phyloP scores from a whole-genome alignment of 2,888 invertebrate species.

The Nephrotoma flavescens region DNA sequence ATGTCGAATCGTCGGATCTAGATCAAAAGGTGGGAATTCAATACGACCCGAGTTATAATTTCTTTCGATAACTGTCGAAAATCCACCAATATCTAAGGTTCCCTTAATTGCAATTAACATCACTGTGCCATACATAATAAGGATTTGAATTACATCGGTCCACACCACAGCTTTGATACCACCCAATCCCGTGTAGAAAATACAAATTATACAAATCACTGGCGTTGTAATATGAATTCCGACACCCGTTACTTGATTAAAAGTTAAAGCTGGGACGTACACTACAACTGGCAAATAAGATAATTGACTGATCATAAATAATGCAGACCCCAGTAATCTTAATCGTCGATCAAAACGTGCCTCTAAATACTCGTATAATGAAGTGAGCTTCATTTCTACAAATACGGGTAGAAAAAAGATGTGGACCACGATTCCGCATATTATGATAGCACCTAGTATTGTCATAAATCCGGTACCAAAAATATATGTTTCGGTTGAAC shows the following conservation, averaged over 20 bases:
- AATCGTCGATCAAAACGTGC: slow-evolving; percentile 53
- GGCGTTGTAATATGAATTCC: slow-evolving; percentile 59
- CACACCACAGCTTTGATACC: slow-evolving; percentile 69
- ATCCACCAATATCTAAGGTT: slow-evolving; percentile 55
- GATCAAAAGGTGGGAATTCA: slow-evolving; percentile 44
- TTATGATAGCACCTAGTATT: slow-evolving; percentile 27
- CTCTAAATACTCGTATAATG: slow-evolving; percentile 66
- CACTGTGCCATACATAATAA: slow-evolving; percentile 62
- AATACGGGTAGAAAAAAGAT: slow-evolving; percentile 53
- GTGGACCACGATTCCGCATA: slow-evolving; percentile 40
- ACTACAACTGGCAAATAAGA: slow-evolving; percentile 54
- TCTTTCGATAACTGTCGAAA: slow-evolving; percentile 45
- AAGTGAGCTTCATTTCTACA: slow-evolving; percentile 52
- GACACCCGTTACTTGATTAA: slow-evolving; percentile 40
- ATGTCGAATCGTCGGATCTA: slow-evolving; percentile 61
- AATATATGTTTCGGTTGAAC: slow-evolving; percentile 64
- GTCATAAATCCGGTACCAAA: slow-evolving; percentile 62
- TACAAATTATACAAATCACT: slow-evolving; percentile 60
- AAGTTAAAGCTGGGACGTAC: slow-evolving; percentile 35
- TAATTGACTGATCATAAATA: slow-evolving; percentile 26
- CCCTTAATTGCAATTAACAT: slow-evolving; percentile 58
- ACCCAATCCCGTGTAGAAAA: slow-evolving; percentile 76
- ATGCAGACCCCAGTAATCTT: slow-evolving; percentile 50
- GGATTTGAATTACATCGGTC: slow-evolving; percentile 68
- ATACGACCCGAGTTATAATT: slow-evolving; percentile 55